Percentiles rank a stretch among this genome's conserved stretches.
Evolutionary conservation across 1,140 invertebrate species (phyloP).

Genomic region (Probaryconus sp.): DNA sequence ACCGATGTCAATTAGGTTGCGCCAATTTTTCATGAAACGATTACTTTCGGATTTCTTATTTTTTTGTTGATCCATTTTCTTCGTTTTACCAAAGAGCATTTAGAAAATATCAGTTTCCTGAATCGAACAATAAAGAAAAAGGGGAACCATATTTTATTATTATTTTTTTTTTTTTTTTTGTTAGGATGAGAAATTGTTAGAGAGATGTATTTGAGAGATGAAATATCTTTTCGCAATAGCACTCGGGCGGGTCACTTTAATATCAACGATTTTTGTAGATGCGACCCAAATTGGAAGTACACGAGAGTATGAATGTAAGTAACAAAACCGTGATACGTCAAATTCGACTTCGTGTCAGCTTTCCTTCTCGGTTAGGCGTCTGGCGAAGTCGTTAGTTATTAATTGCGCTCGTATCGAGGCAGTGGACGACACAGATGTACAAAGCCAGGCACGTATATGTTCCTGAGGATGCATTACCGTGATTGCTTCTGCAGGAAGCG

Average conservation of each 20-base stretch:
- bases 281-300: slow-evolving; percentile 12
- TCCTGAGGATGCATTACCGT: slow-evolving; percentile 69
- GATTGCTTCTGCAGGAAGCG: slow-evolving; percentile 71
- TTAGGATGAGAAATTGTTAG: too few relatives aligned
- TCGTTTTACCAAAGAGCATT: too few relatives aligned
- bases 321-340: slow-evolving; percentile 18
- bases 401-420: slow-evolving; percentile 60
- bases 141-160: too few relatives aligned
- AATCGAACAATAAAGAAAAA: too few relatives aligned
- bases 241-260: slow-evolving; percentile 19
- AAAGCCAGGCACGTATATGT: slow-evolving; percentile 53
- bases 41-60: too few relatives aligned
- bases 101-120: too few relatives aligned
- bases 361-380: slow-evolving; percentile 36
- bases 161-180: too few relatives aligned
- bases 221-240: neutral
- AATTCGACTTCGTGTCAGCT: slow-evolving; percentile 30
- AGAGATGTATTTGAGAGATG: neutral
- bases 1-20: too few relatives aligned
- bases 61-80: too few relatives aligned
- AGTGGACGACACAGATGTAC: slow-evolving; percentile 49
- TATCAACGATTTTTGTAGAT: slow-evolving; percentile 26
- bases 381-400: slow-evolving; percentile 64
- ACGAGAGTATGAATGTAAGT: neutral
- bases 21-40: too few relatives aligned